Evolutionary conservation across 1,140 invertebrate genomes (phyloP), one percentile per base, ranked within the genome.

Genomic region (Penaeus japonicus): DNA sequence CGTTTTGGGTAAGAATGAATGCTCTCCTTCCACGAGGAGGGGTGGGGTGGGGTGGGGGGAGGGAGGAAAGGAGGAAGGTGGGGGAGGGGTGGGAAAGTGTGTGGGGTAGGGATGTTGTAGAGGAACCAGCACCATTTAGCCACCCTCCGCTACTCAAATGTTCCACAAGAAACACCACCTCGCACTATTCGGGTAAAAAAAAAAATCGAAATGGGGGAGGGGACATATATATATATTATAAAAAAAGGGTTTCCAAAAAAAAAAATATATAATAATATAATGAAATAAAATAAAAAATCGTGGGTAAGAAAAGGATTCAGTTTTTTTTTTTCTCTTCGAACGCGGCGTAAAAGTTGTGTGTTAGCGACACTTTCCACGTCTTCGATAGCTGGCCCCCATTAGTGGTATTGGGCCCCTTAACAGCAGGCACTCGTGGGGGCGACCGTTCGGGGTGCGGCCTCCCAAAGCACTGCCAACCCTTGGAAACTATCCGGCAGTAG

Each of bases 351-450:
- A 39, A 17, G 47, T 30, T 24, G 53, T 55, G 78, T 53, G 32
- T 22, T 79, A 79, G 77, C 77, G 35, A 39, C 77, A 79, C 35
- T 79, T 79, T 79, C 77, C 77, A 79, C 77, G 78, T 55, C 78
- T 80, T 80, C 78, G 78, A 55, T 80, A 80, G 53, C 78, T 80
- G 53, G 53, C 78, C 78, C 53, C 53, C 53, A 55, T 55, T 55
- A 80, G 53, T 55, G 78, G 78, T 55, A 55, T 80, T 55, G 53
- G 53, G 18, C n/a, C 22, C 39, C 18, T 22, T 20, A 24, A 80
- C 78, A 55, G 39, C 20, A 80, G 17, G 27, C 78, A 22, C 39
- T 53, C 24, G 18, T 24, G 20, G 5, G 5, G n/a, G 78, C 79
- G 55, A 30, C 79, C 79, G 55, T 55, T 54, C 79, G 79, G 79